Evolutionary conservation across 2,888 invertebrate species (phyloP), one percentile per base, ranked within the genome.

Genomic region (Acrobasis suavella): DNA sequence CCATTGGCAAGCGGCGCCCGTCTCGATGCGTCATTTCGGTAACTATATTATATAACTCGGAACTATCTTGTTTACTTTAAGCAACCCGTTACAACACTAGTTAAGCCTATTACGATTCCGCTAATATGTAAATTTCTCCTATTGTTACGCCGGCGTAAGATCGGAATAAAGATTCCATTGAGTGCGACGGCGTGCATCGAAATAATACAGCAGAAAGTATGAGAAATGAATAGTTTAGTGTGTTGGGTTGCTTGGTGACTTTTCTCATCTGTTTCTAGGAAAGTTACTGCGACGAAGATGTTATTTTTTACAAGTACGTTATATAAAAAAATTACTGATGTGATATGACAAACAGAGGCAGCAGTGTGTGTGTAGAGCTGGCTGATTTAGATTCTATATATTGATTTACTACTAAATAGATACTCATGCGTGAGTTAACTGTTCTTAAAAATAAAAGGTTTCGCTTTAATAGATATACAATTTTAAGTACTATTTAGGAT

Each of bases 21-120:
- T 81, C 77, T 74, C 73, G 74, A 69, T 88, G 89, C 87, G 87
- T 89, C 89, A 89, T 77, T 73, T 71, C 77, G 79, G 76, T 81
- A 85, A 76, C 72, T 68, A 68, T 66, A 64, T 91, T 88, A 87
- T 80, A 83, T 81, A 90, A 91, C 78, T 77, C 77, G 77, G 72
- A 81, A 78, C 73, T 72, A 73, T 81, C 76, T 80, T 80, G 77
- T 79, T 78, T 79, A 73, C 56, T 81, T 81, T 82, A 78, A 78
- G 80, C 75, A 83, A 86, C 71, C 69, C 64, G 69, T 83, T 81
- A 81, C 77, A 70, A 73, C 74, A 77, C 46, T 39, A 62, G 64
- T 55, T 62, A 55, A 64, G 62, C 62, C 62, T 66, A 64, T 71
- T 64, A 65, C 63, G 50, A 56, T 62, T 65, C 65, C 58, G 63